These are phyloP conservation scores for Spea hammondii DNA, from an alignment of 2,797 vertebrate species.

Conservation along the genomic window DNA sequence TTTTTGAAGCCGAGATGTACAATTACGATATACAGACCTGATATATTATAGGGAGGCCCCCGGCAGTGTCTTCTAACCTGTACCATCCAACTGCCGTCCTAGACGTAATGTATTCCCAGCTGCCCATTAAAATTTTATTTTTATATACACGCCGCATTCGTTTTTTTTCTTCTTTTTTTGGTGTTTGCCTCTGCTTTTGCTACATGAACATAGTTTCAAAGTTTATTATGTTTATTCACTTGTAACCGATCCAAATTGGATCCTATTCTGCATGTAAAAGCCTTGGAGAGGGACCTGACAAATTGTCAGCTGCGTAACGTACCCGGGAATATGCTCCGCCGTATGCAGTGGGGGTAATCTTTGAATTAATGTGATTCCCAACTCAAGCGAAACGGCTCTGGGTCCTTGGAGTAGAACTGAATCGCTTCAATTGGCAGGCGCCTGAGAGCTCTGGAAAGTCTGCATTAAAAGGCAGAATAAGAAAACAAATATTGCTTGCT, in stretches of 20 bases:
- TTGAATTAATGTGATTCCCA: slow-evolving; percentile 65
- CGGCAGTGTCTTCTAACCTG: not conserved
- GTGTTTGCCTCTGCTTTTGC: slow-evolving; percentile 56
- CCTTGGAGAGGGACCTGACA: slow-evolving; percentile 61
- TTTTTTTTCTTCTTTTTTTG: not conserved
- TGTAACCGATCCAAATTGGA: slow-evolving; percentile 62
- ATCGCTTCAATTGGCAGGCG: slow-evolving; percentile 59
- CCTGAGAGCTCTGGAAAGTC: slow-evolving; percentile 53
- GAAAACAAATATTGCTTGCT: slow-evolving; percentile 57
- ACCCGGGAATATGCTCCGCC: slow-evolving; percentile 62
- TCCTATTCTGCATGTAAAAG: slow-evolving; percentile 57
- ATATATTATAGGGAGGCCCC: not conserved
- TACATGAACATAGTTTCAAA: slow-evolving; percentile 56
- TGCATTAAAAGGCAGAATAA: slow-evolving; percentile 58
- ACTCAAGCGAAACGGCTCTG: slow-evolving; percentile 60
- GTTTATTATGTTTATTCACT: slow-evolving; percentile 55
- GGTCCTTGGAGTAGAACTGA: slow-evolving; percentile 59
- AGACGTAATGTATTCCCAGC: not conserved
- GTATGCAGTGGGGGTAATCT: slow-evolving; percentile 60
- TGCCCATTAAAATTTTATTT: slow-evolving; percentile 5
- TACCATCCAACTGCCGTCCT: not conserved
- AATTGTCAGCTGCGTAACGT: slow-evolving; percentile 60
- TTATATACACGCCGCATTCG: not conserved
- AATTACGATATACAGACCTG: not conserved
- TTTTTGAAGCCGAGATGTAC: slow-evolving; percentile 35